Conservation (phyloP, 2,113 vertebrate genomes). For the Protobothrops flavoviridis region DNA sequence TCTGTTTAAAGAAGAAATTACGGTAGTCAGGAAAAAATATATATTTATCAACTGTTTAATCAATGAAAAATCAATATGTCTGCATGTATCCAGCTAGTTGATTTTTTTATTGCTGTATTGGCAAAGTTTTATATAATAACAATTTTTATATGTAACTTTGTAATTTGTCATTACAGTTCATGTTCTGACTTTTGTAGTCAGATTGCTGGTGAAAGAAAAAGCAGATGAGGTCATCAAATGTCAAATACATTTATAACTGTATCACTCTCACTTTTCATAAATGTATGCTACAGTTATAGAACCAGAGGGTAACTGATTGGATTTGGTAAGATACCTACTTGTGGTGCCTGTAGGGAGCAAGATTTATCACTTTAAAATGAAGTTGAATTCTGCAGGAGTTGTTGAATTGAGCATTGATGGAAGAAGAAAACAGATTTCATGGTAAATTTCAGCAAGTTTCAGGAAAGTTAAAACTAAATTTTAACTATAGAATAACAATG, state of each 20-base stretch:
- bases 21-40: not conserved
- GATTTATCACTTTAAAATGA: not conserved
- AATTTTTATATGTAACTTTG: not conserved
- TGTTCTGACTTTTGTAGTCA: not conserved
- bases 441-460: accelerated
- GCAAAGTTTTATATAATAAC: not conserved
- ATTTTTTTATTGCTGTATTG: not conserved
- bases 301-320: conserved; percentile 10
- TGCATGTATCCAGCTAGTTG: not conserved
- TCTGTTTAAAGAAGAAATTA: not conserved
- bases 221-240: conserved; percentile 8
- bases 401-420: not conserved
- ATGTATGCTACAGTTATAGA: not conserved
- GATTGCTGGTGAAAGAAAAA: not conserved
- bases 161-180: not conserved
- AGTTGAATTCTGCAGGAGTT: not conserved
- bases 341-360: not conserved
- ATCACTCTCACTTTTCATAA: conserved; percentile 10
- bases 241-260: not conserved
- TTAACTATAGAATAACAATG: not conserved
- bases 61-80: not conserved
- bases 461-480: accelerated
- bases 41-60: not conserved
- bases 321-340: conserved; percentile 11
- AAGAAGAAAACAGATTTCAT: not conserved